These are phyloP conservation scores for Oopsacas minuta DNA, from an alignment of 37 sponge, comb jelly and placozoan species.

Conservation along the genomic window DNA sequence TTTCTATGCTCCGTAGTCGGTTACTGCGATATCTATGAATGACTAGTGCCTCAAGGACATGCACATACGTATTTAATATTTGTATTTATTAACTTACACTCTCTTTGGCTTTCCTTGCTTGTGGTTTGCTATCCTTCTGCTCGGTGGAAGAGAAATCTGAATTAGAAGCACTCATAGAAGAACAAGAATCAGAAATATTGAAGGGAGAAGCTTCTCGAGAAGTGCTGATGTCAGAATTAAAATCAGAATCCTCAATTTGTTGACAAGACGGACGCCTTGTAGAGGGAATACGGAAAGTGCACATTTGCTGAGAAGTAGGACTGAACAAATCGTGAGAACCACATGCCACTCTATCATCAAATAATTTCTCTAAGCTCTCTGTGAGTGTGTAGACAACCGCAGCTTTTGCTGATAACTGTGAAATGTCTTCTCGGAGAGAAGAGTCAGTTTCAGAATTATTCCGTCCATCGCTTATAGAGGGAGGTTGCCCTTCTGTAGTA, in stretches of 20 bases:
- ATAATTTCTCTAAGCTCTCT: neutral
- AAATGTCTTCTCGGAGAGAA: neutral
- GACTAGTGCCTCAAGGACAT: too few relatives aligned
- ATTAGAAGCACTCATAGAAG: constrained; percentile 7
- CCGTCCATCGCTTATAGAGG: neutral
- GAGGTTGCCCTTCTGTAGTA: neutral
- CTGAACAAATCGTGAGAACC: neutral
- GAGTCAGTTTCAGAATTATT: neutral
- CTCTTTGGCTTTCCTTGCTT: neutral
- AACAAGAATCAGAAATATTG: neutral
- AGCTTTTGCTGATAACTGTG: neutral
- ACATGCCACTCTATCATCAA: neutral
- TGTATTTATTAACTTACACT: constrained; percentile 9
- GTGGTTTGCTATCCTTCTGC: neutral
- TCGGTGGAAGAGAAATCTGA: constrained; percentile 3
- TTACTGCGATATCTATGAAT: too few relatives aligned
- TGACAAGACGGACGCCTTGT: neutral
- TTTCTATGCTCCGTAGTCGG: too few relatives aligned
- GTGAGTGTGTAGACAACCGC: neutral
- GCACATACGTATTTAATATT: too few relatives aligned
- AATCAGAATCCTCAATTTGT: neutral
- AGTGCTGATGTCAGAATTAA: neutral
- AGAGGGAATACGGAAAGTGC: neutral
- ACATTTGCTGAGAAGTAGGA: constrained; percentile 1
- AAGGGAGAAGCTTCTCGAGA: neutral